phyloP scores from a whole-genome alignment of 2,888 invertebrate species.

The Incurvaria masculella region DNA sequence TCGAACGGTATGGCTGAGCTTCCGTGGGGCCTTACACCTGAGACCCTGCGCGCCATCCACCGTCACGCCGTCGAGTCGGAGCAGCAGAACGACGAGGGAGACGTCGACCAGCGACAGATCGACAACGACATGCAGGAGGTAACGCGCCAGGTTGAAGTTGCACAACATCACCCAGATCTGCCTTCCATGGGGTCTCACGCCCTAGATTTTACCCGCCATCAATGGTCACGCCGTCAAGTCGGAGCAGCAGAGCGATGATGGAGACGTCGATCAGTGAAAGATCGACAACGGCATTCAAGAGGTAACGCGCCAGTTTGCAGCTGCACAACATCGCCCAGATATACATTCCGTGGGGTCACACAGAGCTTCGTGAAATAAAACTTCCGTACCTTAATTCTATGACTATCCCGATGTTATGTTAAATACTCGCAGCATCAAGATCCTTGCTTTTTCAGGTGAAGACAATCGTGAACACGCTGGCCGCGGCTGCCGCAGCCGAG shows the following conservation, averaged over 20 bases:
- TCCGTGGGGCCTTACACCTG: constrained; percentile 45
- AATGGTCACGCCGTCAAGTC: constrained; percentile 32
- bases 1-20: constrained; percentile 36
- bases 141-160: too few relatives aligned
- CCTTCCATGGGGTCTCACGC: constrained; percentile 45
- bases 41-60: constrained; percentile 43
- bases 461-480: constrained; percentile 44
- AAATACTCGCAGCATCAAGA: too few relatives aligned
- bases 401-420: too few relatives aligned
- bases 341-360: too few relatives aligned
- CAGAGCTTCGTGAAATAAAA: too few relatives aligned
- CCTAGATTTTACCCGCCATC: constrained; percentile 42
- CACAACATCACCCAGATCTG: constrained; percentile 40
- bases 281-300: constrained; percentile 50
- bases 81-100: neutral
- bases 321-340: too few relatives aligned
- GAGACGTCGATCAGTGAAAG: constrained; percentile 20
- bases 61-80: constrained; percentile 26
- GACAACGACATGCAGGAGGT: constrained; percentile 53
- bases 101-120: constrained; percentile 23
- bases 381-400: too few relatives aligned
- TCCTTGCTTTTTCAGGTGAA: constrained; percentile 30
- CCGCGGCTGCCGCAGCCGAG: constrained; percentile 38
- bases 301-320: too few relatives aligned
- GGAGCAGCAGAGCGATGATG: neutral